Evolutionary conservation across 2,797 vertebrate species (phyloP).

Genomic region (Pseudopleuronectes americanus): DNA sequence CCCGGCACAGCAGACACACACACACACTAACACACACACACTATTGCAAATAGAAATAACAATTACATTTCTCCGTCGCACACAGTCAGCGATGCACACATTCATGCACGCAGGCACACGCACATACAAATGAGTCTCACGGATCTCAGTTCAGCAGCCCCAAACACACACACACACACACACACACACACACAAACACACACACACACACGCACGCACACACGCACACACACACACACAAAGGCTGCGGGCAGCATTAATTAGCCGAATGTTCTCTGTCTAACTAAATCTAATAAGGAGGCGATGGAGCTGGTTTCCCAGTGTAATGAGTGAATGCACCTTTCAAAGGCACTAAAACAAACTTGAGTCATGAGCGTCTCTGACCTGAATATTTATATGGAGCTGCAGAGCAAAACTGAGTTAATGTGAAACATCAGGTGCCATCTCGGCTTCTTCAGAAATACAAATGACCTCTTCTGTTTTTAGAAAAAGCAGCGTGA

Average conservation of each 20-base stretch:
- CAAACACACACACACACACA: slow-evolving; percentile 9
- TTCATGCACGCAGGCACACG: not conserved
- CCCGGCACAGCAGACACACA: slow-evolving; percentile 36
- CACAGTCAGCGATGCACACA: not conserved
- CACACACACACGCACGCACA: slow-evolving; percentile 16
- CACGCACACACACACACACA: slow-evolving; percentile 21
- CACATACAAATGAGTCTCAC: slow-evolving; percentile 44
- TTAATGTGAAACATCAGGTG: slow-evolving; percentile 32
- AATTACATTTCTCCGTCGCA: slow-evolving; percentile 52
- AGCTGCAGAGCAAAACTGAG: slow-evolving; percentile 30
- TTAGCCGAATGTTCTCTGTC: slow-evolving; percentile 69
- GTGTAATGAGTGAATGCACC: slow-evolving; percentile 60
- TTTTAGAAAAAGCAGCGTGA: slow-evolving; percentile 18
- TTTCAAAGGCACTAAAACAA: slow-evolving; percentile 53
- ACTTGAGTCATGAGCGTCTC: slow-evolving; percentile 39
- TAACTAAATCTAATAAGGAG: slow-evolving; percentile 60
- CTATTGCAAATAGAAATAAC: not conserved
- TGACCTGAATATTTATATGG: slow-evolving; percentile 53
- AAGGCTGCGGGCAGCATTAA: slow-evolving; percentile 61
- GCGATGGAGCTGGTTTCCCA: slow-evolving; percentile 54
- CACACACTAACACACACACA: slow-evolving; percentile 7
- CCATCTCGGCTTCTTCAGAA: slow-evolving; percentile 9
- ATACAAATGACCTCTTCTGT: not conserved
- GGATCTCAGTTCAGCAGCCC: slow-evolving; percentile 18
- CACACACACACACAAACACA: slow-evolving; percentile 15